Evolutionary conservation across 2,113 vertebrate genomes (phyloP).

Genomic region (Genyomyrus donnyi): DNA sequence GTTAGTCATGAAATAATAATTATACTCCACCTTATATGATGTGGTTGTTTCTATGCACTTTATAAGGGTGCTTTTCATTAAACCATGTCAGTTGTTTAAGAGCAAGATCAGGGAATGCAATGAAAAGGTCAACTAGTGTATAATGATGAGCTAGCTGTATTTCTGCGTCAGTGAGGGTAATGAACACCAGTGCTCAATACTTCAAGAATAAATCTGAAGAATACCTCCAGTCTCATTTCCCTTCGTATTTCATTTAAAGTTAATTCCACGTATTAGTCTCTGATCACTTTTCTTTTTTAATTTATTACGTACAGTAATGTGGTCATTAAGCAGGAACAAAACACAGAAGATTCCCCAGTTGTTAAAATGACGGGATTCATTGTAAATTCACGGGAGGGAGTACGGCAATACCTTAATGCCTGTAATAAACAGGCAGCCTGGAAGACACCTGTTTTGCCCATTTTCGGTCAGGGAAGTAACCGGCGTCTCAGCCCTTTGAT

Average conservation of each 20-base stretch:
- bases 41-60: not conserved
- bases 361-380: not conserved
- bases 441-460: not conserved
- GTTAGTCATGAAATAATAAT: not conserved
- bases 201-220: not conserved
- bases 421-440: not conserved
- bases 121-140: not conserved
- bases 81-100: not conserved
- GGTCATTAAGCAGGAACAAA: not conserved
- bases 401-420: not conserved
- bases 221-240: not conserved
- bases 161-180: not conserved
- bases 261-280: not conserved
- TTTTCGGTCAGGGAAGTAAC: not conserved
- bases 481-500: not conserved
- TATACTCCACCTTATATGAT: not conserved
- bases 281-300: not conserved
- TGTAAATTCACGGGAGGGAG: not conserved
- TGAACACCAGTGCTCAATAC: not conserved
- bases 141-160: not conserved
- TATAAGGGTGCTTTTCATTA: not conserved
- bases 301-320: not conserved
- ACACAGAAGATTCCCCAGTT: not conserved
- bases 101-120: not conserved
- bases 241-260: not conserved